Evolutionary conservation across 1,140 invertebrate genomes (phyloP), one percentile per base, ranked within the genome.

Genomic region (Meteorus sp.): DNA sequence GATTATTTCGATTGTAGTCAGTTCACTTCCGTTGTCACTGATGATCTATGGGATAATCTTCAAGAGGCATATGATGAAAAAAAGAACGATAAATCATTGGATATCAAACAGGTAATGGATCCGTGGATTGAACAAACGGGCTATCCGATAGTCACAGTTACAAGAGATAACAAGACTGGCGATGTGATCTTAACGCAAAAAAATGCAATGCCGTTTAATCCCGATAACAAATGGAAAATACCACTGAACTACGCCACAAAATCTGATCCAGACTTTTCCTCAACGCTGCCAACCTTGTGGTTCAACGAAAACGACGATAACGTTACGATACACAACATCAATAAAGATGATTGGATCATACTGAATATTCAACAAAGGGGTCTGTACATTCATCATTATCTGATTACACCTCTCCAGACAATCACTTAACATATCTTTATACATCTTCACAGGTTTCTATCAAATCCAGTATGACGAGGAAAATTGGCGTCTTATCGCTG

Each of bases 1-100:
- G 3, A 13, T 7, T 27, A 17, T 37, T 52, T 7, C 3, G 9
- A n/a, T 37, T 37, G 8, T 19, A 84, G 83, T 61, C 72, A 79
- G 17, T 90, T 86, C 65, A 65, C 72, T 1, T 88, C 88, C 71
- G 92, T 92, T 0, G 86, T 87, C 47, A 91, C 94, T 76, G 88
- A 94, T 67, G 89, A 95, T 74, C 78, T 96, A 0, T 95, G 91
- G 91, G 66, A 77, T 7, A 84, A 88, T 20, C 76, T 95, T 31
- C 83, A 82, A 3, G 67, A 80, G 54, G 79, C 82, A 67, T 81
- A 76, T 39, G 73, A 81, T 54, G 51, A 51, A 5, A 53, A 76
- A 8, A 77, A 84, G 4, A 78, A 83, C 69, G 11, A 23, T 22
- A 33, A 52, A 35, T 2, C 7, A 35, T 35, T 79, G 6, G 71